These are phyloP conservation scores for Porites cylindrica DNA, from an alignment of 92 coral and sea anemone genomes.

Conservation along the genomic window DNA sequence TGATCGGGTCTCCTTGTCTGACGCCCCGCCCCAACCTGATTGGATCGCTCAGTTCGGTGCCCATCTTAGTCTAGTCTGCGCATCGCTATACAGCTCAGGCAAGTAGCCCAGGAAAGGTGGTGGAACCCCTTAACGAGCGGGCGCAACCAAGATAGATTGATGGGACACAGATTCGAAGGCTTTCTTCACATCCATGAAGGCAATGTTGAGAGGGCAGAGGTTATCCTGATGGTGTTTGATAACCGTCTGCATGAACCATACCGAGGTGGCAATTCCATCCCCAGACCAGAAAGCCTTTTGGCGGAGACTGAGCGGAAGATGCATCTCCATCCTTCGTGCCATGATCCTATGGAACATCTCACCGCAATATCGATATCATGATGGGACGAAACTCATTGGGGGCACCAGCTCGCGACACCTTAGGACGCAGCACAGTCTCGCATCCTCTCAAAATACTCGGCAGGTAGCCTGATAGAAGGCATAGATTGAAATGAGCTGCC, in stretches of 20 bases:
- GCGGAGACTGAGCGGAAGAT: conserved; percentile 10
- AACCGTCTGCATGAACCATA: conserved; percentile 21
- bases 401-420: background rate
- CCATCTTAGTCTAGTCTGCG: background rate
- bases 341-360: conserved; percentile 21
- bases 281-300: conserved; percentile 45
- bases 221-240: conserved; percentile 34
- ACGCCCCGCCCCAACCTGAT: background rate
- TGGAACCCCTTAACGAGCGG: background rate
- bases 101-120: conserved; percentile 14
- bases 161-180: conserved; percentile 37
- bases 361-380: background rate
- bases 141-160: background rate
- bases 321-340: conserved; percentile 21
- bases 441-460: background rate
- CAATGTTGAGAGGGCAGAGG: background rate
- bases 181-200: conserved; percentile 12
- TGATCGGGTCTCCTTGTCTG: no score
- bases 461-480: conserved; percentile 16
- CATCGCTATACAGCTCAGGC: background rate
- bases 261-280: conserved; percentile 35
- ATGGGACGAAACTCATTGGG: background rate
- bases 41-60: background rate
- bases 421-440: conserved; percentile 19
- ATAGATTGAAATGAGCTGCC: background rate